These are phyloP conservation scores for Parazoanthus atlanticus DNA, from an alignment of 92 coral and sea anemone genomes.

Conservation along the genomic window DNA sequence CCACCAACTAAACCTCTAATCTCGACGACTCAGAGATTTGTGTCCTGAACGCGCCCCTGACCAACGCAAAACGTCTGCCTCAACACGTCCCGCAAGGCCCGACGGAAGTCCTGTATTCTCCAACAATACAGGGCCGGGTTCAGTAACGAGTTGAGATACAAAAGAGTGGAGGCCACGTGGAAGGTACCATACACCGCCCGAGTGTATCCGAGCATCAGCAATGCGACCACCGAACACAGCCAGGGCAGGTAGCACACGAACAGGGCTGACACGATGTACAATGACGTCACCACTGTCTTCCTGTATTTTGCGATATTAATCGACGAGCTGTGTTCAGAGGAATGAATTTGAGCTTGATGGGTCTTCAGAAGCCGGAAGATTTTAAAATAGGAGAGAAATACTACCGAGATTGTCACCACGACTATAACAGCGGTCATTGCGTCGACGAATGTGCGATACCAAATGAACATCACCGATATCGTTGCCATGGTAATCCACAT, in stretches of 20 bases:
- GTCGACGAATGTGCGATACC: slow-evolving; percentile 18
- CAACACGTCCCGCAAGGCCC: slow-evolving; percentile 11
- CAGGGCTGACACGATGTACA: slow-evolving; percentile 27
- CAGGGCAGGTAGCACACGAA: slow-evolving; percentile 35
- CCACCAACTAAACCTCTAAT: neutral
- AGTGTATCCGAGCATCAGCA: slow-evolving; percentile 20
- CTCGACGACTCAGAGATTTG: neutral
- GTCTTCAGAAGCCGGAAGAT: slow-evolving; percentile 10
- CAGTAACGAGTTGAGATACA: slow-evolving; percentile 31
- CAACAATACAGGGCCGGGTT: slow-evolving; percentile 36
- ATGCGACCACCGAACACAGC: slow-evolving; percentile 30
- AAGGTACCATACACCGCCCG: slow-evolving; percentile 20
- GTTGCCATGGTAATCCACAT: slow-evolving; percentile 29
- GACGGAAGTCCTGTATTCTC: slow-evolving; percentile 37
- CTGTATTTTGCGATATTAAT: slow-evolving; percentile 9
- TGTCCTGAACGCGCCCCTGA: neutral
- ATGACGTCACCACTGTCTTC: slow-evolving; percentile 34
- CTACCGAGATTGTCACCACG: neutral
- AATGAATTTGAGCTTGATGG: neutral
- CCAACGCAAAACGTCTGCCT: neutral
- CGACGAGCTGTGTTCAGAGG: slow-evolving; percentile 9
- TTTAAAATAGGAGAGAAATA: slow-evolving; percentile 25
- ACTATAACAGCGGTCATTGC: slow-evolving; percentile 17
- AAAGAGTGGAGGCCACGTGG: slow-evolving; percentile 29
- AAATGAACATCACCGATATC: slow-evolving; percentile 19